phyloP scores from a whole-genome alignment of 2,797 vertebrate genomes.

The Poecile montanus region DNA sequence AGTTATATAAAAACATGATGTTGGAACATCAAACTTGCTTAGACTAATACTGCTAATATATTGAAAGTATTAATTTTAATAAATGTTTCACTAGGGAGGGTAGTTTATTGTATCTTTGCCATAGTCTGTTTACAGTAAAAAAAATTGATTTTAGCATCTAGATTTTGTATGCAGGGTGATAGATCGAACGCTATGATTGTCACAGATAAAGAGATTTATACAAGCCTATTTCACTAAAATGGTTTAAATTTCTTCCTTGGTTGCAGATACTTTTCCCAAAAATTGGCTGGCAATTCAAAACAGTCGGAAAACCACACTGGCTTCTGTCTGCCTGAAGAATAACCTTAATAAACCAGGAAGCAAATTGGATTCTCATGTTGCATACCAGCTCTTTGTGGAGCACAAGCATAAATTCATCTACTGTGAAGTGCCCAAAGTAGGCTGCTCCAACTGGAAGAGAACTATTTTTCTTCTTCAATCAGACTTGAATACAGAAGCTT shows the following conservation, averaged over 20 bases:
- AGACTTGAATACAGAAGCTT: background rate
- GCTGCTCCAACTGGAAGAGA: slow-evolving; percentile 76
- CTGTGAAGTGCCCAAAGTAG: slow-evolving; percentile 75
- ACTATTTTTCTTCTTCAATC: slow-evolving; percentile 65
- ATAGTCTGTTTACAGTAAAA: background rate
- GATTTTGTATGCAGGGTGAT: background rate
- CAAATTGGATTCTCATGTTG: background rate
- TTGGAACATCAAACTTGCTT: background rate
- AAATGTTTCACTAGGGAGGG: background rate
- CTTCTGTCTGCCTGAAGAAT: slow-evolving; percentile 37
- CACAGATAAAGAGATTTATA: background rate
- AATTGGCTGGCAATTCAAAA: slow-evolving; percentile 51
- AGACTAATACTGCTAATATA: background rate
- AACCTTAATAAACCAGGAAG: background rate
- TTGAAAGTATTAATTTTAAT: background rate
- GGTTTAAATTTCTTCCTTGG: background rate
- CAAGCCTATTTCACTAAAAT: background rate
- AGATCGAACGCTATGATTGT: background rate
- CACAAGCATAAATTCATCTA: slow-evolving; percentile 69
- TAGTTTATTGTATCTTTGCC: background rate
- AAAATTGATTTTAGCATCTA: background rate
- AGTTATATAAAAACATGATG: background rate
- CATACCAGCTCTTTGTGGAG: slow-evolving; percentile 66
- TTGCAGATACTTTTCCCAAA: background rate
- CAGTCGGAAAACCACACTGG: slow-evolving; percentile 8